Conservation (phyloP, 2,797 vertebrate genomes). For the Mionectes olivaceus region DNA sequence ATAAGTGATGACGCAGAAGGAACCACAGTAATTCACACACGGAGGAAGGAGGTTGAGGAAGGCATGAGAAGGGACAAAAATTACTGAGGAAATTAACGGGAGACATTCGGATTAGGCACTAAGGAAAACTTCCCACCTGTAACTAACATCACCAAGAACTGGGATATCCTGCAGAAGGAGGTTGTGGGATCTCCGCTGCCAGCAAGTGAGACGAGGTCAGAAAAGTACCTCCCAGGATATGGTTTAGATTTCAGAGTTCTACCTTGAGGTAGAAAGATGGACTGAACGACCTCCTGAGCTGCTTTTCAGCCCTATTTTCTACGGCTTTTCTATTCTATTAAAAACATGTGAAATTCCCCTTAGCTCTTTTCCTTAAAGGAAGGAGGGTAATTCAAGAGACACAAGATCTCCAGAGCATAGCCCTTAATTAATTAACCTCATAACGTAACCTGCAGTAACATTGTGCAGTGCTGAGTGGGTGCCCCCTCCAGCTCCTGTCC, state of each 20-base stretch:
- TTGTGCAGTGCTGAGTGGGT: neutral
- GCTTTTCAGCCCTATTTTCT: constrained; percentile 70
- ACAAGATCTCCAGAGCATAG: constrained; percentile 44
- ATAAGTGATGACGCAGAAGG: neutral
- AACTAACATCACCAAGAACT: neutral
- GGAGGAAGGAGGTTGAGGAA: neutral
- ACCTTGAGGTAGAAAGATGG: constrained; percentile 40
- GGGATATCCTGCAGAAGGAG: neutral
- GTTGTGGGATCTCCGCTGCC: neutral
- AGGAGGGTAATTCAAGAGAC: constrained; percentile 64
- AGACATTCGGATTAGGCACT: neutral
- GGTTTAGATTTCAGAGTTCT: constrained; percentile 18
- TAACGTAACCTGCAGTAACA: constrained; percentile 62
- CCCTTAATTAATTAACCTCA: constrained; percentile 73
- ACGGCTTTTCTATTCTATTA: constrained; percentile 45
- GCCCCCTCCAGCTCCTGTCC: constrained; percentile 53
- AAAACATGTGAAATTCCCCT: constrained; percentile 48
- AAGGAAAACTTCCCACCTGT: constrained; percentile 21
- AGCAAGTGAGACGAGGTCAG: constrained; percentile 4
- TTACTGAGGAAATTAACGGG: neutral
- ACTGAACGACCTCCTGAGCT: constrained; percentile 61
- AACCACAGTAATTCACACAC: neutral
- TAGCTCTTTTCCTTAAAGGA: constrained; percentile 55
- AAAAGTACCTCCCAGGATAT: neutral
- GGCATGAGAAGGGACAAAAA: neutral